Percentiles rank a stretch among this genome's conserved stretches.
These are phyloP conservation scores for Chrysina gloriosa DNA, from an alignment of 2,888 invertebrate species.

Conservation along the genomic window DNA sequence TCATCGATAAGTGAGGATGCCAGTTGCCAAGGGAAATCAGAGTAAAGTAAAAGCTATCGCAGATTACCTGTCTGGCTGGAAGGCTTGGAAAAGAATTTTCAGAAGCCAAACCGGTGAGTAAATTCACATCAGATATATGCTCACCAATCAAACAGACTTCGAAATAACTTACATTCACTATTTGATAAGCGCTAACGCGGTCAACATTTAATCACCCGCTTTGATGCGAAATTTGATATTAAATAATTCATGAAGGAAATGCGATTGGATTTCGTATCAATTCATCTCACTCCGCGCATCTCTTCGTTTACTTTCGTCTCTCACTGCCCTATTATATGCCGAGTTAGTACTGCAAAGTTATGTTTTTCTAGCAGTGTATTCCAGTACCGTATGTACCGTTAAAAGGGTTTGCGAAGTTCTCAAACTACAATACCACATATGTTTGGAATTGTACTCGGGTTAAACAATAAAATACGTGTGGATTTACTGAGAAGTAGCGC, in stretches of 20 bases:
- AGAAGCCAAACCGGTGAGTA: not conserved
- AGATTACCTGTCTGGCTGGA: not conserved
- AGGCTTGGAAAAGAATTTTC: not conserved
- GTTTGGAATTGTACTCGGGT: slow-evolving; percentile 26
- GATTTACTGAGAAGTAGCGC: slow-evolving; percentile 5
- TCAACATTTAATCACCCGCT: slow-evolving; percentile 48
- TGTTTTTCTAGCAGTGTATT: slow-evolving; percentile 23
- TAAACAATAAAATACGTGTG: slow-evolving; percentile 36
- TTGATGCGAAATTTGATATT: slow-evolving; percentile 30
- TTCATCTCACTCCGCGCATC: slow-evolving; percentile 6
- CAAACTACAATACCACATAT: slow-evolving; percentile 34
- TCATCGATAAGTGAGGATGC: too few relatives aligned
- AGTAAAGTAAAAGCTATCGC: not conserved
- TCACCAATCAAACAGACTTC: slow-evolving; percentile 47
- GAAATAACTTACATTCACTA: slow-evolving; percentile 46
- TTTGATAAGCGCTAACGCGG: slow-evolving; percentile 47
- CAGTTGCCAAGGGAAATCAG: slow-evolving; percentile 12
- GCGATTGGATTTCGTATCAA: slow-evolving; percentile 39
- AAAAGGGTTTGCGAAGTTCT: slow-evolving; percentile 36
- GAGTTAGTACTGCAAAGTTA: slow-evolving; percentile 23
- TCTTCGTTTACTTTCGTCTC: not conserved
- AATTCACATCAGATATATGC: slow-evolving; percentile 36
- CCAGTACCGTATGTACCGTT: slow-evolving; percentile 19
- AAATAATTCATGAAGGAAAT: slow-evolving; percentile 40
- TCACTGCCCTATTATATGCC: too few relatives aligned